phyloP scores from a whole-genome alignment of 2,113 vertebrate species.

The Grantiella picta region DNA sequence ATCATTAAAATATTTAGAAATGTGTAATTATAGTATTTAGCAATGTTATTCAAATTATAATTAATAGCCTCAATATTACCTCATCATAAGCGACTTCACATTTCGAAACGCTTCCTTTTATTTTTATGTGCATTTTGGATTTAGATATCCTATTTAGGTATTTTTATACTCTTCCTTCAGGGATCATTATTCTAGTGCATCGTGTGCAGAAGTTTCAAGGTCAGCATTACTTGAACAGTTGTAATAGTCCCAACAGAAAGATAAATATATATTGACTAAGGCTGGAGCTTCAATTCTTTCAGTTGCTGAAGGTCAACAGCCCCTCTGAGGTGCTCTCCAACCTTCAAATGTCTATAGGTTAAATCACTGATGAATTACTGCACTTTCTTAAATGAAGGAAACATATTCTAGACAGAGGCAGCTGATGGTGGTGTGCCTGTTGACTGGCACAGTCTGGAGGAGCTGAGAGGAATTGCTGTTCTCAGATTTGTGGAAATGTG shows the following conservation, averaged over 20 bases:
- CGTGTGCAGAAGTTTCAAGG: conserved; percentile 74
- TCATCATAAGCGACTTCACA: conserved; percentile 17
- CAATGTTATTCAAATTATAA: conserved; percentile 19
- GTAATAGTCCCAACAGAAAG: conserved; percentile 78
- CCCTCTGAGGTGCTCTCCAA: conserved; percentile 72
- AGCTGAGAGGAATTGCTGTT: neutral
- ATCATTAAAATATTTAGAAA: conserved; percentile 56
- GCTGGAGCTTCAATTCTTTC: conserved; percentile 70
- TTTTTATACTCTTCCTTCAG: conserved; percentile 76
- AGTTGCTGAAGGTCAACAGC: conserved; percentile 78
- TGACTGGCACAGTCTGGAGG: conserved; percentile 24
- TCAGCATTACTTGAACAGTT: conserved; percentile 74
- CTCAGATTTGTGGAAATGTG: neutral
- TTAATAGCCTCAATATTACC: conserved; percentile 21
- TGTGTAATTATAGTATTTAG: conserved; percentile 24
- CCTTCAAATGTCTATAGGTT: conserved; percentile 78
- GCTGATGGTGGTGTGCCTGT: neutral
- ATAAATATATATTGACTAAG: conserved; percentile 80
- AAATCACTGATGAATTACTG: conserved; percentile 76
- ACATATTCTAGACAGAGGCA: neutral
- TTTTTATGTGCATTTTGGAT: conserved; percentile 66
- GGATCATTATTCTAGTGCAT: conserved; percentile 72
- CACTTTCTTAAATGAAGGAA: conserved; percentile 51
- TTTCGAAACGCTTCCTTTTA: conserved; percentile 39
- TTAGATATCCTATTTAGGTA: conserved; percentile 58